Conservation (phyloP, 2,113 vertebrate species). For the Electrona antarctica region DNA sequence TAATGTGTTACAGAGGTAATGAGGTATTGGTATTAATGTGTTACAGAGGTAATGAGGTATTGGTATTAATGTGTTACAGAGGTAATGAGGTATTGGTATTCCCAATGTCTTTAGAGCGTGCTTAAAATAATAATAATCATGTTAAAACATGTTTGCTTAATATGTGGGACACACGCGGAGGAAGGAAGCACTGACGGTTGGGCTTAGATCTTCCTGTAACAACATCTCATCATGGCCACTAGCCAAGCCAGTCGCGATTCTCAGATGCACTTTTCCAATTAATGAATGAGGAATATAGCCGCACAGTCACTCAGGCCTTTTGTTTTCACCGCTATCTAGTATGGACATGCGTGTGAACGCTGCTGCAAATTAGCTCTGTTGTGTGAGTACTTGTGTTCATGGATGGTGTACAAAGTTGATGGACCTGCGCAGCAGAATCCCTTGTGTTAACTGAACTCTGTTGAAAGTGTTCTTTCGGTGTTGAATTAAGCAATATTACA, state of each 20-base stretch:
- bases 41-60: conserved; percentile 29
- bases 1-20: conserved; percentile 24
- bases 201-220: conserved; percentile 26
- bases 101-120: neutral
- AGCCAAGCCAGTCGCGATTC: conserved; percentile 9
- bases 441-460: no score
- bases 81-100: conserved; percentile 24
- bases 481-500: no score
- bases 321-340: neutral
- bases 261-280: conserved; percentile 12
- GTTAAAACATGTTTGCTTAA: neutral
- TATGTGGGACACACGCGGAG: conserved; percentile 12
- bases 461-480: no score
- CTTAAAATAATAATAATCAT: no score
- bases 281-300: neutral
- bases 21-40: conserved; percentile 31
- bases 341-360: neutral
- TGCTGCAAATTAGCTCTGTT: neutral
- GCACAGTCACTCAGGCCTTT: neutral
- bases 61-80: conserved; percentile 31
- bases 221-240: neutral
- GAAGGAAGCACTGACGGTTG: neutral
- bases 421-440: no score
- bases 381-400: neutral
- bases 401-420: no score